Evolutionary conservation across 2,113 vertebrate genomes (phyloP), one percentile per base, ranked within the genome.

Genomic region (Seriola dumerili): DNA sequence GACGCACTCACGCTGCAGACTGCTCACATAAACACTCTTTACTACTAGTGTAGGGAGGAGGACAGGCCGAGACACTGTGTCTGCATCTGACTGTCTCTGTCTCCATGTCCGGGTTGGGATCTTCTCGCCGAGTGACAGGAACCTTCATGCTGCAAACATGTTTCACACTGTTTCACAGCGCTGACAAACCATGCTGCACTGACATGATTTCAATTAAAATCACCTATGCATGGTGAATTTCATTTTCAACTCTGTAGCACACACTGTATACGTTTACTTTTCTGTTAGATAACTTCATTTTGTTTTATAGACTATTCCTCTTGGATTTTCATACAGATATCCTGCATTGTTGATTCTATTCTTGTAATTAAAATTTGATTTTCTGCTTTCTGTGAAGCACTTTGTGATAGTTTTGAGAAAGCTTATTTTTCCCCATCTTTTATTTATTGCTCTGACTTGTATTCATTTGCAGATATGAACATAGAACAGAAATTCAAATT

Each of bases 11-110:
- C 11, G 23, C 88, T 89, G 80, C 87, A 86, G 82, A 58, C 76
- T 79, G 82, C 81, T 77, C 64, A 40, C 80, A 85, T 89, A 90
- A 89, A 92, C 89, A 85, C 84, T 75, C 80, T 76, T 78, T 66
- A 80, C 83, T 81, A 82, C 59, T 16, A 13, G 46, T 57, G 55
- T 13, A 59, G 69, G 88, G 87, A 87, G 83, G 85, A 71, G 52
- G 76, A 62, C 70, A 44, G 70, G 48, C 72, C 32, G 1, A 91
- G 84, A 90, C 82, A n/a, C 80, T 52, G 44, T 66, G 84, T 91
- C 84, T 84, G 59, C 69, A 44, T 65, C 63, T 9, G 61, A 10
- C 67, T 52, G 52, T 83, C 76, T 83, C 79, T 8, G 40, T 71
- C 64, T 63, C 70, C 38, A 8, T 38, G 34, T 72, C 21, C 0